Percentiles rank a stretch among this genome's conserved stretches.
Conservation (phyloP, 2,113 vertebrate species). For the Catharus bicknelli region DNA sequence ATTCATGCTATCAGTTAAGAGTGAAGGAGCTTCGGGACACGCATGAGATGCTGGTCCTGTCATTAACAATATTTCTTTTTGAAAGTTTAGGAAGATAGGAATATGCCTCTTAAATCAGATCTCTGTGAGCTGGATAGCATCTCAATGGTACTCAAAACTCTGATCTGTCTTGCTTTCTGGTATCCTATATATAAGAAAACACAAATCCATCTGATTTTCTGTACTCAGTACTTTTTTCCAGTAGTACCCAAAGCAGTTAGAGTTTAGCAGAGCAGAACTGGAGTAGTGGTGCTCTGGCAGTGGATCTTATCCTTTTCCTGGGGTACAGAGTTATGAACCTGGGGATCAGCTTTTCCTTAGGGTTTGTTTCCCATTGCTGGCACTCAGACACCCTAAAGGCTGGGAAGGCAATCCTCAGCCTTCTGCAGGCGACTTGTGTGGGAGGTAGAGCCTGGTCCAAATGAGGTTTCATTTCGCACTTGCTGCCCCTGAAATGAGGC, state of each 20-base stretch:
- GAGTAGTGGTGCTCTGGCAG: background rate
- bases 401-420: background rate
- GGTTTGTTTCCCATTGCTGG: background rate
- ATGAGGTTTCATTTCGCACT: background rate
- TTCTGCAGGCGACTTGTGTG: background rate
- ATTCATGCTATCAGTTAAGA: background rate
- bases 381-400: background rate
- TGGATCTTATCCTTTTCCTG: background rate
- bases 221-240: background rate
- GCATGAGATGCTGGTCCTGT: background rate
- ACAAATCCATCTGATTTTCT: background rate
- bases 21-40: background rate
- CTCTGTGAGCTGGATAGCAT: background rate
- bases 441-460: background rate
- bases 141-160: background rate
- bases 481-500: background rate
- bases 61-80: background rate
- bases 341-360: background rate
- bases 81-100: background rate
- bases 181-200: background rate
- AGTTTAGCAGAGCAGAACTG: background rate
- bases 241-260: background rate
- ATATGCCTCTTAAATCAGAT: background rate
- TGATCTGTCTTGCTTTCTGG: background rate
- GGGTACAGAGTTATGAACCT: background rate